Base-by-base conservation (phyloP, 2,113 vertebrate species). In the Raja brachyura region DNA sequence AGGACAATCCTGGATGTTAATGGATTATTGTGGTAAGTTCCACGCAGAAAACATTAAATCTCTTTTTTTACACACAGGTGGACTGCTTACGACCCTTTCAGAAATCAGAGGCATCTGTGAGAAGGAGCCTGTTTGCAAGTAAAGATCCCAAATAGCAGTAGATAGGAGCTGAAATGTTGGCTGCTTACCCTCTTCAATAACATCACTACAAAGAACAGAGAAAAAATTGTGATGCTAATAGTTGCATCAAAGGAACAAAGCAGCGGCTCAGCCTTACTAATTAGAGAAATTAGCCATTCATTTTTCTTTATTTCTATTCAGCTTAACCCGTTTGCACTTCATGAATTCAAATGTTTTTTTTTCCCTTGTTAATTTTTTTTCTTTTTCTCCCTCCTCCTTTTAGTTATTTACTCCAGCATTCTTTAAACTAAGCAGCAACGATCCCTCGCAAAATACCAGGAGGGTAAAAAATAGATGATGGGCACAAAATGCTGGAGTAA, bases 211-310 rank as follows among this genome's bases (percentile, higher is more conserved):
- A 88, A 88, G 28, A 59, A 86, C 13, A 6, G 28, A 31, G n/a
- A 31, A 61, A 88, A 88, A 66, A 88, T 31, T 88, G 83, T 88
- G 83, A 66, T 88, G 83, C 83, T 88, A 88, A 63, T 88, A 59
- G 33, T 10, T 73, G 13, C 20, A 92, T 92, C 33, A 70, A 92
- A 92, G 90, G 66, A 92, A 54, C 90, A 92, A 92, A 73, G 68
- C 68, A 73, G 33, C 13, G 63, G 39, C 20, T 92, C 31, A 22
- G 66, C 66, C 33, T 92, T 48, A 33, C 68, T 73, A 73, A 92
- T 92, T 92, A 92, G 68, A 73, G 90, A 92, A 74, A 92, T 92
- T 73, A 92, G 90, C 66, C 90, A 92, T 73, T 73, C 66, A 92
- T 92, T 92, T 92, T 73, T 92, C 90, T 92, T 92, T 73, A 73